Evolutionary conservation across 2,888 invertebrate species (phyloP).

Genomic region (Beris morrisii): DNA sequence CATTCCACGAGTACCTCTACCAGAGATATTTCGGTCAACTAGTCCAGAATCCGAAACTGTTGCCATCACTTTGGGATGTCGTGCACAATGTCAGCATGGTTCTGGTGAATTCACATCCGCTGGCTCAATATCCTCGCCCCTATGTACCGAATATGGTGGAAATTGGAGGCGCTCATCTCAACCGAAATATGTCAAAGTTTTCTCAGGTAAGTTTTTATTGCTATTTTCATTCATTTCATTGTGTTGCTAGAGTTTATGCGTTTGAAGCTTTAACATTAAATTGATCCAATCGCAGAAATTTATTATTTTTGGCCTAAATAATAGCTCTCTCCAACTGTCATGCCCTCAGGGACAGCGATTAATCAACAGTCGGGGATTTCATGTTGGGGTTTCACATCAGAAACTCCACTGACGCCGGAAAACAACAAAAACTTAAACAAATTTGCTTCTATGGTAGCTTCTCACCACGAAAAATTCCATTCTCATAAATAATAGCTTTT

Average conservation of each 20-base stretch:
- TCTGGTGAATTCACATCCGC: constrained; percentile 53
- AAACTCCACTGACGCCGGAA: no score
- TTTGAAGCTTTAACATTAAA: no score
- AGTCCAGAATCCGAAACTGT: constrained; percentile 33
- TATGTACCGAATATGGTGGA: constrained; percentile 54
- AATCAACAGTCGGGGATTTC: no score
- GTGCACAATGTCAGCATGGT: constrained; percentile 53
- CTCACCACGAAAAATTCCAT: no score
- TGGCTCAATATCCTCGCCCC: constrained; percentile 51
- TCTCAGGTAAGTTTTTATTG: constrained; percentile 29
- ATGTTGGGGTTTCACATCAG: no score
- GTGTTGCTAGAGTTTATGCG: neutral
- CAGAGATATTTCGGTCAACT: constrained; percentile 50
- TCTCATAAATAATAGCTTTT: no score
- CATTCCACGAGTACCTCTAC: constrained; percentile 53
- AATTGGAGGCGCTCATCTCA: constrained; percentile 51
- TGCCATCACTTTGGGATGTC: constrained; percentile 53
- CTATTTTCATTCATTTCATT: neutral
- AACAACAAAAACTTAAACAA: no score
- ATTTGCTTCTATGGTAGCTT: no score
- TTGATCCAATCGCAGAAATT: no score
- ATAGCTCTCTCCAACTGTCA: no score
- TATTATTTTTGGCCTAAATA: no score
- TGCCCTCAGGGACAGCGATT: no score
- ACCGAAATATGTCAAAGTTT: constrained; percentile 25